Conservation (phyloP, 2,113 vertebrate genomes). For the Bothrops jararaca region DNA sequence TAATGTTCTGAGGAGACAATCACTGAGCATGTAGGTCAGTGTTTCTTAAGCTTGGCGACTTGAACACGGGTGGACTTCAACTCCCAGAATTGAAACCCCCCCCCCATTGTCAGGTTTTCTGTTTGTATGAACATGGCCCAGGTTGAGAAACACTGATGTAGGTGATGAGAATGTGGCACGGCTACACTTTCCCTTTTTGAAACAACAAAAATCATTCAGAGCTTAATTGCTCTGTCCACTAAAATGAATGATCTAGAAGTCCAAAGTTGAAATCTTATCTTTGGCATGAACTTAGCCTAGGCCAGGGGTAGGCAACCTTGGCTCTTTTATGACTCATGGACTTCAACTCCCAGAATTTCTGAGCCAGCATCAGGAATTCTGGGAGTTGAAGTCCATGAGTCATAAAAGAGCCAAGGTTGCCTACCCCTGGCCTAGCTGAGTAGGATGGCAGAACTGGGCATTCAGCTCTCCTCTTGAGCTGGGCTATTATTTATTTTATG, state of each 20-base stretch:
- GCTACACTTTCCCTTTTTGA: not conserved
- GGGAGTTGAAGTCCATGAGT: too few species aligned
- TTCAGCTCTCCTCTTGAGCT: not conserved
- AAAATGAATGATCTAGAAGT: not conserved
- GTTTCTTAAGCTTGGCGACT: not conserved
- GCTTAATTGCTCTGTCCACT: not conserved
- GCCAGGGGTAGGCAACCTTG: too few species aligned
- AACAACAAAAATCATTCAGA: not conserved
- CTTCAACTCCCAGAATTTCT: too few species aligned
- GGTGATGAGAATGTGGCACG: not conserved
- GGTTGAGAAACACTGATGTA: not conserved
- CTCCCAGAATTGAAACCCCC: not conserved
- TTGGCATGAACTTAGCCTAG: not conserved
- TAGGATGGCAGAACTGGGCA: not conserved
- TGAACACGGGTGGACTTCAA: too few species aligned
- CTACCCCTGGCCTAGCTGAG: too few species aligned
- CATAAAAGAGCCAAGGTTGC: too few species aligned
- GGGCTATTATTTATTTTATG: not conserved
- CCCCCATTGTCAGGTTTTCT: not conserved
- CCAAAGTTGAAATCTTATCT: not conserved
- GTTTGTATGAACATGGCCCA: not conserved
- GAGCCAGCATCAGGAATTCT: too few species aligned
- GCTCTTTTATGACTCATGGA: too few species aligned
- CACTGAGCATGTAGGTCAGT: too few species aligned
- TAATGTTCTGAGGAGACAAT: not conserved